Percentiles rank a stretch among this genome's conserved stretches.
phyloP scores from a whole-genome alignment of 2,888 invertebrate genomes.

The Axea sp. region DNA sequence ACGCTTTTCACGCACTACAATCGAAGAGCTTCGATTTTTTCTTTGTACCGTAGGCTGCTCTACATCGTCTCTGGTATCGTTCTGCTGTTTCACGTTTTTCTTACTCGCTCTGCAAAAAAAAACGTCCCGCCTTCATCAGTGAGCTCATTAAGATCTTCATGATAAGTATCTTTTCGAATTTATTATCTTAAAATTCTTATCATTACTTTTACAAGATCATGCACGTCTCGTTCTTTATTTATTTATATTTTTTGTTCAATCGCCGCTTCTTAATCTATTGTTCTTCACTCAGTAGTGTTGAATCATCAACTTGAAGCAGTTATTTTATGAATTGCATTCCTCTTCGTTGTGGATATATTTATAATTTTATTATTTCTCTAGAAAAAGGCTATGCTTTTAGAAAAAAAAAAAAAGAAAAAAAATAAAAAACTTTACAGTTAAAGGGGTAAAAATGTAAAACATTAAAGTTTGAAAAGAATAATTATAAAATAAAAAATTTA shows the following conservation, averaged over 20 bases:
- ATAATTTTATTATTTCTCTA: background rate
- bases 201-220: background rate
- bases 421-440: too few species aligned
- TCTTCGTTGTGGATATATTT: constrained; percentile 6
- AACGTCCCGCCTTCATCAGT: constrained; percentile 29
- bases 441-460: too few species aligned
- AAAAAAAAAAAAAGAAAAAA: too few species aligned
- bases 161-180: background rate
- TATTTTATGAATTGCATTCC: background rate
- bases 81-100: constrained; percentile 17
- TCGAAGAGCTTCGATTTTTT: background rate
- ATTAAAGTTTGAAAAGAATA: too few species aligned
- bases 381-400: too few species aligned
- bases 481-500: too few species aligned
- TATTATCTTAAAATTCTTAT: background rate
- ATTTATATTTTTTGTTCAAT: background rate
- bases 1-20: constrained; percentile 11
- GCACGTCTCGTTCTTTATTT: constrained; percentile 1
- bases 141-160: background rate
- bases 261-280: background rate
- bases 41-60: background rate
- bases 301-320: constrained; percentile 56
- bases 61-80: constrained; percentile 7
- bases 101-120: constrained; percentile 43
- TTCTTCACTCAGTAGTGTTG: constrained; percentile 60